Base-by-base conservation (phyloP, 2,113 vertebrate species). In the Andinoacara biseriatus region DNA sequence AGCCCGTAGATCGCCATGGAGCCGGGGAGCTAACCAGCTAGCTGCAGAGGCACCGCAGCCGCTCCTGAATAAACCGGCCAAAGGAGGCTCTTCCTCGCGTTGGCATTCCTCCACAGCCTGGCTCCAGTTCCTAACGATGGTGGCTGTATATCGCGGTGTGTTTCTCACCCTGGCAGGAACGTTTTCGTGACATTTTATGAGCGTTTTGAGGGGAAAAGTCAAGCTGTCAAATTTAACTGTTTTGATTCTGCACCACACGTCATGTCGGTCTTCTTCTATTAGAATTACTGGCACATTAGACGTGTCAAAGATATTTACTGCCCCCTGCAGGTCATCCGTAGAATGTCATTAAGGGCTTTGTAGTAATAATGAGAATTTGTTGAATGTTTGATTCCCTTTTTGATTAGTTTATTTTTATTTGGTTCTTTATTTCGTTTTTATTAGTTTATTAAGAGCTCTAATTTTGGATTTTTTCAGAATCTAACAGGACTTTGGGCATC, bases 1-100 rank as follows among this genome's bases (percentile, higher is more conserved):
- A 80, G 85, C 90, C 89, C 91, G 87, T 89, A 89, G 78, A 83
- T 86, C 58, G 38, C 57, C 74, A 86, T 72, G 74, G 76, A 90
- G 82, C 80, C 61, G 18, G 17, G 65, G 43, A 62, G 84, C 82
- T 91, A 83, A 79, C 22, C 31, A 11, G 60, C 31, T 69, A 63
- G 18, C 43, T 10, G 29, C 31, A 77, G 74, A 29, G 3, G 10
- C 76, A 49, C 72, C 20, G 78, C 58, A 56, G 40, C 79, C 18
- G 79, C 74, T 31, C 17, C 10, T 29, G 14, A 56, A 58, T 20
- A 80, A 90, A 83, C 35, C 24, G 9, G 2, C 38, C 63, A 57
- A 80, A 90, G 74, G 4, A n/a, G 18, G 9, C 57, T 63, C 87
- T 91, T 75, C 76, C 63, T 69, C 49, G 6, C 5, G 5, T 63